Conservation (phyloP, 2,888 invertebrate species). For the Boloria euphrosyne region DNA sequence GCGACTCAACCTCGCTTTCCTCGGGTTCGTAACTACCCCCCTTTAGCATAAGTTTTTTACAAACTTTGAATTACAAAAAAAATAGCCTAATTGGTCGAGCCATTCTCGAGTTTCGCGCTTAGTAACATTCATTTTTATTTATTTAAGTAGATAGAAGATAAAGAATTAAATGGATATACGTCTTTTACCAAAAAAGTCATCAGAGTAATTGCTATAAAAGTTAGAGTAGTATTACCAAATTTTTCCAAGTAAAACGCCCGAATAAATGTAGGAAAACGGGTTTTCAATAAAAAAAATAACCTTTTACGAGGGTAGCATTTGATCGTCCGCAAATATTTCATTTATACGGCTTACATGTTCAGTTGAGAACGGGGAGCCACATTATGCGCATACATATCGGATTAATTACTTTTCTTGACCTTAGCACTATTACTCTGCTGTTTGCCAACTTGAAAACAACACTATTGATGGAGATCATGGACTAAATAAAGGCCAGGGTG, state of each 20-base stretch:
- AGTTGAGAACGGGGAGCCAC: constrained; percentile 22
- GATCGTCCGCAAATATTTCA: constrained; percentile 39
- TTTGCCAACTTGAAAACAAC: background rate
- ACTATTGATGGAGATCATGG: too few species aligned
- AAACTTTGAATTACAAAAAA: too few species aligned
- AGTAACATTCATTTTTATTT: too few species aligned
- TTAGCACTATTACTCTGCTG: constrained; percentile 6
- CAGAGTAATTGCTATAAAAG: constrained; percentile 26
- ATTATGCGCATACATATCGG: constrained; percentile 33
- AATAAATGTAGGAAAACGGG: constrained; percentile 37
- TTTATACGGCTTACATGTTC: constrained; percentile 28
- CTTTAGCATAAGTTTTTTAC: too few species aligned
- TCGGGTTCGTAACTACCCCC: too few species aligned
- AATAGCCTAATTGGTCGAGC: too few species aligned
- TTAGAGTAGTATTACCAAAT: constrained; percentile 24
- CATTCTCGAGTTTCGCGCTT: too few species aligned
- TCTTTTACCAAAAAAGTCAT: constrained; percentile 8
- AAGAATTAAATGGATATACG: too few species aligned
- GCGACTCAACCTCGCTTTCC: too few species aligned
- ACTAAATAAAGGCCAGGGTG: too few species aligned
- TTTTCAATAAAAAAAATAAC: constrained; percentile 44
- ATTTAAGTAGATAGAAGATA: too few species aligned
- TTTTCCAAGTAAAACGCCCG: constrained; percentile 30
- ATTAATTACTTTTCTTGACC: constrained; percentile 29
- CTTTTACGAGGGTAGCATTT: constrained; percentile 44